phyloP scores from a whole-genome alignment of 2,888 invertebrate genomes.

The Watsonalla binaria region DNA sequence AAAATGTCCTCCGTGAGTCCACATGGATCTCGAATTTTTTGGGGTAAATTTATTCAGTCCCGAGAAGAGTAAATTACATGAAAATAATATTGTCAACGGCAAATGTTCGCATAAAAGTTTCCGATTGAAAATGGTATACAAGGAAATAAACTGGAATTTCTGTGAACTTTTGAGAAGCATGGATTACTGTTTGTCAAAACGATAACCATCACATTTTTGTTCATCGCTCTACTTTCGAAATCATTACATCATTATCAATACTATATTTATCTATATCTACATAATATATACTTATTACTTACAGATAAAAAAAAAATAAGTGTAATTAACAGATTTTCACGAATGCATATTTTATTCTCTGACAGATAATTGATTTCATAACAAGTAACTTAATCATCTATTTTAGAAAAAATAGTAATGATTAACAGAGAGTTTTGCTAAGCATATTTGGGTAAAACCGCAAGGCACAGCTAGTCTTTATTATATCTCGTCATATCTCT shows the following conservation, averaged over 20 bases:
- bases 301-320: too few relatives aligned
- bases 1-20: not conserved
- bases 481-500: slow-evolving; percentile 10
- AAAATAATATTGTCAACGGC: slow-evolving; percentile 55
- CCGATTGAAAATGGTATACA: slow-evolving; percentile 13
- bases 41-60: slow-evolving; percentile 62
- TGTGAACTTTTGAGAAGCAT: slow-evolving; percentile 9
- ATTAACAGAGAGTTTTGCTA: too few relatives aligned
- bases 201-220: slow-evolving; percentile 1
- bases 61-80: slow-evolving; percentile 67
- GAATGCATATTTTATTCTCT: too few relatives aligned
- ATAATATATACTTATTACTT: too few relatives aligned
- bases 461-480: not conserved
- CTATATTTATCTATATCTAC: too few relatives aligned
- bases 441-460: too few relatives aligned
- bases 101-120: slow-evolving; percentile 41
- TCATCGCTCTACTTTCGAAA: too few relatives aligned
- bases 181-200: not conserved
- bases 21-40: slow-evolving; percentile 25
- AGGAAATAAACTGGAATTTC: slow-evolving; percentile 39
- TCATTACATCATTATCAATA: too few relatives aligned
- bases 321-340: too few relatives aligned
- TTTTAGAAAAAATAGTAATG: too few relatives aligned
- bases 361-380: too few relatives aligned
- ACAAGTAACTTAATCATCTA: too few relatives aligned